A percentile compares a stretch with the other conserved stretches of the same genome.
Conservation (phyloP, 2,113 vertebrate species). For the Thunnus thynnus region DNA sequence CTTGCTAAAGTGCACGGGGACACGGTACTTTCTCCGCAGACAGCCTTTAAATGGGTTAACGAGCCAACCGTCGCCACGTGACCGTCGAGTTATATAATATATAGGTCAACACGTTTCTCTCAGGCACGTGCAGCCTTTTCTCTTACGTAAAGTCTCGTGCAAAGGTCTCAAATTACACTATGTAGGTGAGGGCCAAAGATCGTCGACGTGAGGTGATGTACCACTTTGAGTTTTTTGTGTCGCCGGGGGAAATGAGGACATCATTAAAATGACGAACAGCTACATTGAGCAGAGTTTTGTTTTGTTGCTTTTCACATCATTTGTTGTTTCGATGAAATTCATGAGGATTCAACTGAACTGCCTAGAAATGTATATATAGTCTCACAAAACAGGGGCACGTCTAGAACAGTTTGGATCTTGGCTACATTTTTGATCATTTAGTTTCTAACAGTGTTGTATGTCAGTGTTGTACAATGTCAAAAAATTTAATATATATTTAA, state of each 20-base stretch:
- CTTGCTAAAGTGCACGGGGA: neutral
- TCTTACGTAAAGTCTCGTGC: conserved; percentile 82
- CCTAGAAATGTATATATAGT: too few species aligned
- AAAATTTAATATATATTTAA: too few species aligned
- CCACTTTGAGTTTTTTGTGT: conserved; percentile 1
- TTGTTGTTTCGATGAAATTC: too few species aligned
- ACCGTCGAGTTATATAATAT: conserved; percentile 79
- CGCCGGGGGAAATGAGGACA: neutral
- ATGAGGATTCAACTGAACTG: too few species aligned
- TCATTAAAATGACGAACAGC: neutral
- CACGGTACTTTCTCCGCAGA: conserved; percentile 55
- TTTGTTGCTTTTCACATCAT: neutral
- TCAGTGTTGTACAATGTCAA: too few species aligned
- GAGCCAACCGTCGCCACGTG: conserved; percentile 67
- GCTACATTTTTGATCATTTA: too few species aligned
- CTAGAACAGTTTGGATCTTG: too few species aligned
- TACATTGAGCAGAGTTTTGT: neutral
- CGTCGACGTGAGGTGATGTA: rapidly evolving
- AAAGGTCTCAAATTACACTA: conserved; percentile 75
- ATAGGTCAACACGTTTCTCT: conserved; percentile 82
- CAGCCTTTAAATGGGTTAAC: conserved; percentile 68
- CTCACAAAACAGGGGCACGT: too few species aligned
- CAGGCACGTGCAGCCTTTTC: conserved; percentile 76
- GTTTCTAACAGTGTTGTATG: too few species aligned
- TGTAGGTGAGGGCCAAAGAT: conserved; percentile 76